A percentile compares a stretch with the other conserved stretches of the same genome.
phyloP scores from a whole-genome alignment of 2,888 invertebrate genomes.

The Celastrina argiolus region DNA sequence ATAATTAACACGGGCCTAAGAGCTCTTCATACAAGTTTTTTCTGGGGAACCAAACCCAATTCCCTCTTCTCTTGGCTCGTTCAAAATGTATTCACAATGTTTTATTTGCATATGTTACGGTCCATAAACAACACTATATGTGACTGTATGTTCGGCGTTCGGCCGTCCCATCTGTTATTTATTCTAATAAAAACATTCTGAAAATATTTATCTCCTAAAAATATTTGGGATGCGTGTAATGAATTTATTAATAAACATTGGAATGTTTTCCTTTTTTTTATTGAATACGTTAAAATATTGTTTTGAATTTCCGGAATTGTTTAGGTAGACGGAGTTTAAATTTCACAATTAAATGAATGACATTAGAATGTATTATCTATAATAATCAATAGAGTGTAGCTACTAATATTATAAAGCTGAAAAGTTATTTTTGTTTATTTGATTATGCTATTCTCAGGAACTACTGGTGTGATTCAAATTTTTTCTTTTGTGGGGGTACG shows the following conservation, averaged over 20 bases:
- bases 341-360: not conserved
- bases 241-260: slow-evolving; percentile 13
- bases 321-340: not conserved
- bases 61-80: not conserved
- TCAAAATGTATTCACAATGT: not conserved
- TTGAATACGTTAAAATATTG: not conserved
- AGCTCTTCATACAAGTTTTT: no score
- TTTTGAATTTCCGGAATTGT: not conserved
- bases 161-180: slow-evolving; percentile 3
- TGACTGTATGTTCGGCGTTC: no score
- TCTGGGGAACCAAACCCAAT: not conserved
- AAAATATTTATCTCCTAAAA: slow-evolving; percentile 17
- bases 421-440: no score
- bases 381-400: no score
- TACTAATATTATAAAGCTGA: no score
- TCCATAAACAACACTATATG: slow-evolving; percentile 12
- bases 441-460: no score
- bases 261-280: not conserved
- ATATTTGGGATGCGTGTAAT: slow-evolving; percentile 17
- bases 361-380: not conserved
- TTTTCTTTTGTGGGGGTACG: no score
- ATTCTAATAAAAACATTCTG: slow-evolving; percentile 16
- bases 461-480: no score
- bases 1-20: no score
- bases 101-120: slow-evolving; percentile 17